Evolutionary conservation across 2,797 vertebrate genomes (phyloP).

Genomic region (Sarcoramphus papa): DNA sequence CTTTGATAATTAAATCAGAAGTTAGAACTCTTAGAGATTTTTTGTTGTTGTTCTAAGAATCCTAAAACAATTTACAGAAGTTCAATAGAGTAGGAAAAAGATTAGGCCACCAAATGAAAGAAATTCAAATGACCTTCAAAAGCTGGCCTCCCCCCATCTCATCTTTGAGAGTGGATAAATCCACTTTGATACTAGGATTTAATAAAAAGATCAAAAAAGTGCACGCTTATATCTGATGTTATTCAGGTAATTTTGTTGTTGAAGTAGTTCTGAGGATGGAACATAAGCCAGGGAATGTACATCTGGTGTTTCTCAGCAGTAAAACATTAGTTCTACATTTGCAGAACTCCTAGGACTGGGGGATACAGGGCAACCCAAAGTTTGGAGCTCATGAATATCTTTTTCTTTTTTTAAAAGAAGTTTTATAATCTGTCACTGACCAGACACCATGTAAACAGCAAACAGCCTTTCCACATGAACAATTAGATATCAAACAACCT

Average conservation of each 20-base stretch:
- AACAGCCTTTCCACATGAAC: not conserved
- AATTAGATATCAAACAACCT: not conserved
- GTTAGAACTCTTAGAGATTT: not conserved
- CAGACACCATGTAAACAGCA: not conserved
- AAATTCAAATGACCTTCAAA: constrained; percentile 43
- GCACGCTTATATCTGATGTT: not conserved
- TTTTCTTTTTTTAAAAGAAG: not conserved
- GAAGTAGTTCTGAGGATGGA: not conserved
- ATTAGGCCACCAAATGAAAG: constrained; percentile 21
- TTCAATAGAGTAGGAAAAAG: constrained; percentile 8
- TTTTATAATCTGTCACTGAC: not conserved
- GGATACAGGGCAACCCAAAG: not conserved
- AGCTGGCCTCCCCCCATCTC: not conserved
- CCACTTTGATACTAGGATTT: constrained; percentile 23
- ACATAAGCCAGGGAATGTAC: not conserved
- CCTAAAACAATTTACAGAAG: not conserved
- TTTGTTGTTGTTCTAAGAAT: not conserved
- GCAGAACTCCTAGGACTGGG: not conserved
- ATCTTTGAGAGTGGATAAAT: constrained; percentile 7
- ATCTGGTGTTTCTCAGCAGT: not conserved
- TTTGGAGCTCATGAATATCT: not conserved
- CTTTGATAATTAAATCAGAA: constrained; percentile 32
- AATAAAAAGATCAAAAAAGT: constrained; percentile 16
- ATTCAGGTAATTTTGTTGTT: not conserved
- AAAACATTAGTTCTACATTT: not conserved